Base-by-base conservation (phyloP, 2,888 invertebrate genomes). In the Strigamia transsilvanica region DNA sequence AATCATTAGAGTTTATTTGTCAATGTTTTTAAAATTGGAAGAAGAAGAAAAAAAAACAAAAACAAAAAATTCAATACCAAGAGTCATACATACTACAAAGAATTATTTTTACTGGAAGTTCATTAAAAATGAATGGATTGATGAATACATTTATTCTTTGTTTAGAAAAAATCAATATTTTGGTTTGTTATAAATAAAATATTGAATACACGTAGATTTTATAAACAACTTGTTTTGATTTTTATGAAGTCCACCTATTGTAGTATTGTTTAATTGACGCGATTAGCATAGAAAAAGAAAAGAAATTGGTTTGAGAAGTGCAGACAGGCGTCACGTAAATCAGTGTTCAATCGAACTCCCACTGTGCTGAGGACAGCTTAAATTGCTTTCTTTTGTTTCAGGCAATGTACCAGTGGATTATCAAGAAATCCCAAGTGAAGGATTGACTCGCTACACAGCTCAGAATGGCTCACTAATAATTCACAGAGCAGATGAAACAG, bases 381-480 rank as follows among this genome's bases (percentile, higher is more conserved):
- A 73, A 42, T 79, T 79, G 79, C 79, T 38, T 42, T 56, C 32
- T 80, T 81, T 81, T 73, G 77, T 78, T 82, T 41, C 78, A 82
- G 82, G 78, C 34, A 82, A 82, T 41, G 77, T 51, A 32, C 78
- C 82, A 27, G 82, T 34, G 46, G 82, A 82, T 42, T 82, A 82
- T 46, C 56, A 78, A 42, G 82, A 82, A 82, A 82, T 82, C 38
- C 82, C 82, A 42, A 27, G 41, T 73, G 77, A 32, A 15, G 78
- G 78, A 23, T 34, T 27, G 27, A 77, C 23, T 56, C 51, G 82
- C 23, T 82, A 41, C 78, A 46, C 77, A 78, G 80, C 83, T 32
- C 78, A 42, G 32, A 83, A 83, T 34, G 83, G 83, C 18, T 80
- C 83, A 18, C 82, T 83, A 15, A 46, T 82, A 38, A 41, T 80